Evolutionary conservation across 2,113 vertebrate species (phyloP), one percentile per base, ranked within the genome.

Genomic region (Carassius gibelio): DNA sequence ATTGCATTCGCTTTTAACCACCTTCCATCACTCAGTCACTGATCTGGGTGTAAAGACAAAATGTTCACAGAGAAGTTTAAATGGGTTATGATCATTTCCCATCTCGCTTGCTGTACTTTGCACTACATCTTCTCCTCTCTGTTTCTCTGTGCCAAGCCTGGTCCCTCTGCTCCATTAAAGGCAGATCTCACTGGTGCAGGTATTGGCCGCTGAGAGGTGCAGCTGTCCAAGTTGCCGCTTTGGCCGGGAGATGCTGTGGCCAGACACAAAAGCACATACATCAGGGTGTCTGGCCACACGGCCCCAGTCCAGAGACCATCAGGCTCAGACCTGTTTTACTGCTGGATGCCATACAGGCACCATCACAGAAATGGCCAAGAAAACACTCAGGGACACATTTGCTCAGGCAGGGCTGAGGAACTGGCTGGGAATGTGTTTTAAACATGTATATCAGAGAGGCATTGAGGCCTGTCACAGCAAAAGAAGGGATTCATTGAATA

Each of bases 161-260:
- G 85, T 88, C 88, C 52, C 85, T 83, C 75, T 86, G 64, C 75
- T 69, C 42, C 86, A 84, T 82, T 86, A 79, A 87, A 87, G 88
- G 88, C 87, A 87, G 89, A 86, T 79, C 83, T 89, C 82, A 48
- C 26, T 50, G 82, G 90, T 84, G 86, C 71, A 84, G 82, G 61
- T 88, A 62, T 88, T 71, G 81, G 75, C 66, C 15, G 17, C 19
- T 64, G 13, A 19, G 34, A 52, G 19, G 21, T 36, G 81, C 64
- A 83, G 85, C 61, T 84, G 64, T 45, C 55, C 74, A 76, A 38
- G 55, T 61, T 57, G 57, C 42, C 8, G 48, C 72, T 38, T 57
- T 59, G 81, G 84, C 78, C 59, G 1, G 2, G 78, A 80, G 38
- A 30, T 64, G 5, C 75, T 80, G 78, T 38, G 81, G 64, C 26